Base-by-base conservation (phyloP, 2,888 invertebrate species). In the Dorcus parallelipipedus region DNA sequence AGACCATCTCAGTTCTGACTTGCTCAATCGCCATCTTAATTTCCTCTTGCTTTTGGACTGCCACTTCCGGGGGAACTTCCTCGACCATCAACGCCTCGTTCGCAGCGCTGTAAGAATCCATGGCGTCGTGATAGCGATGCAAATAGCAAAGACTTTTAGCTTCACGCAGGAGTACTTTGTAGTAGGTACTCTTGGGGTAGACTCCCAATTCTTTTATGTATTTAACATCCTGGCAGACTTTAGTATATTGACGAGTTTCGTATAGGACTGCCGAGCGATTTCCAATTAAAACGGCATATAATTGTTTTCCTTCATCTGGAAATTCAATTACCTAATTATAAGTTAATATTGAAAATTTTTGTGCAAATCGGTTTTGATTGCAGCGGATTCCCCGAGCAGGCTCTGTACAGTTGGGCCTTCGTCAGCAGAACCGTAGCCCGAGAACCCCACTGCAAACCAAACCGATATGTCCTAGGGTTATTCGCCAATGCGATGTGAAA, bases 191-290 rank as follows among this genome's bases (percentile, higher is more conserved):
- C 49, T 81, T 79, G 0, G 93, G 91, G 70, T 93, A 93, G 8
- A 84, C 85, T 2, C 73, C 74, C 3, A 84, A 74, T 8, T 83
- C 77, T 1, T 89, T 73, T 9, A 89, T 85, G 56, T 88, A 82
- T 50, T 85, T 81, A 10, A 90, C 86, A 69, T 94, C 93, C 6
- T 83, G 79, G 40, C 93, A 73, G 0, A 88, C 83, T 49, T 85
- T 81, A 62, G 87, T 83, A 71, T 84, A 86, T 64, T 85, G 84
- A 59, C 86, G 80, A 73, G 91, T 75, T 69, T 91, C 90, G 69
- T 88, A 90, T 26, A 91, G 80, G 0, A 89, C 84, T 0, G 93
- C 93, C 33, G 93, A 92, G 6, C 93, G 84, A 75, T 93, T 94
- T 0, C 91, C 92, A 64, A 88, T 79, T 3, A 89, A 80, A 42